Evolutionary conservation across 92 coral and sea anemone species (phyloP).

Genomic region (Epizoanthus ramosus): DNA sequence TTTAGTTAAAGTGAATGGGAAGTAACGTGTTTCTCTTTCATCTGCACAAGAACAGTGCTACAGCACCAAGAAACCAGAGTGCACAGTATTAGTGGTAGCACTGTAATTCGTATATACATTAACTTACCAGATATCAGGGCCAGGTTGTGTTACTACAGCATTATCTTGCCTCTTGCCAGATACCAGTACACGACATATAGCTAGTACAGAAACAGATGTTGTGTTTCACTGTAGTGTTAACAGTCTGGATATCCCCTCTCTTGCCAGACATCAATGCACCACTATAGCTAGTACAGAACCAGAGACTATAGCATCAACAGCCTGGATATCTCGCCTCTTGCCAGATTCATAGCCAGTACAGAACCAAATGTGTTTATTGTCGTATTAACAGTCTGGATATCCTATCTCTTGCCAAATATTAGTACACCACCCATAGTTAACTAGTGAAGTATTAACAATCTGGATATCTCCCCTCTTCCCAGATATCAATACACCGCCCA

Average conservation of each 20-base stretch:
- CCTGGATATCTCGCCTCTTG: neutral
- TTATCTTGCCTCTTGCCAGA: slow-evolving; percentile 48
- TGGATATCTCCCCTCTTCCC: neutral
- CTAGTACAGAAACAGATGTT: slow-evolving; percentile 93
- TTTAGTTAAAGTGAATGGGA: neutral
- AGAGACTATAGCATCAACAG: slow-evolving; percentile 28
- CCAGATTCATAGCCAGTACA: slow-evolving; percentile 40
- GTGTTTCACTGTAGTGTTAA: slow-evolving; percentile 55
- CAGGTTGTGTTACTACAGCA: too few relatives aligned
- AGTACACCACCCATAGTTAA: slow-evolving; percentile 26
- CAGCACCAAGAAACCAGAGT: neutral
- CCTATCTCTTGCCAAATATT: slow-evolving; percentile 55
- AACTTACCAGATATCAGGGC: too few relatives aligned
- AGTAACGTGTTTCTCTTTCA: neutral
- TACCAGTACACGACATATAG: slow-evolving; percentile 77
- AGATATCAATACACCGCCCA: slow-evolving; percentile 90
- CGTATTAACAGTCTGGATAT: too few relatives aligned
- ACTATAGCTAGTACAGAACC: slow-evolving; percentile 68
- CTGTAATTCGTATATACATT: too few relatives aligned
- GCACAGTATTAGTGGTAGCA: neutral
- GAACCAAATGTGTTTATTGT: too few relatives aligned
- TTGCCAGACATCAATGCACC: too few relatives aligned
- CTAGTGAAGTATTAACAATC: neutral
- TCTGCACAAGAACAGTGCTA: neutral
- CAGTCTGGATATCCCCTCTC: too few relatives aligned